Base-by-base conservation (phyloP, 2,113 vertebrate species). In the Pyxicephalus adspersus region DNA sequence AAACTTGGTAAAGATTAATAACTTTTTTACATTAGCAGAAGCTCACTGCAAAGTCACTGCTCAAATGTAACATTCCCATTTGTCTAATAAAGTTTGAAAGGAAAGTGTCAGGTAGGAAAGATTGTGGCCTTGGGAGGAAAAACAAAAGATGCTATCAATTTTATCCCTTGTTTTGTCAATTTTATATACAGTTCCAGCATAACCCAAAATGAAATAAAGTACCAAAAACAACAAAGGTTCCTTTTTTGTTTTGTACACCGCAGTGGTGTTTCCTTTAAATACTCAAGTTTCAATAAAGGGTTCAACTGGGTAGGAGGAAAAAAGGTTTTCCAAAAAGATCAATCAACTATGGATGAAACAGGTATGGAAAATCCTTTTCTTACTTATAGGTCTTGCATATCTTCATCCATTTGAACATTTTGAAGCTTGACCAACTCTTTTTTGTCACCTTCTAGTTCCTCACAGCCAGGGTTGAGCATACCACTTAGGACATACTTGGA, bases 361-460 rank as follows among this genome's bases (percentile, higher is more conserved):
- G 18, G n/a, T 13, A 22, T 7, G 17, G 16, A 26, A 9, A 31
- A n/a, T 2, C 3, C 25, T 4, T 74, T 51, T 72, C 54, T 64
- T 20, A 9, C 61, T 93, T 94, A 97, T 86, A 98, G 94, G 87
- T 97, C 95, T 89, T 95, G 93, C 92, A 97, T 96, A 89, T 98
- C 97, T 92, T 98, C 96, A 81, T 97, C 96, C 95, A 99, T 93
- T 85, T 97, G 95, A 86, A 99, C 98, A 85, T 96, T 99, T 84
- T 99, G 97, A 91, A 99, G 94, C 93, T 99, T 99, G 91, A 96
- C 96, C 86, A 99, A 93, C 88, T 98, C 96, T 86, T 98, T 99
- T 87, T 96, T 98, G 85, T 96, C 96, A 4, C 91, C 93, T 86
- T 96, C 98, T 89, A 98, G 92, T 83, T 99, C 96, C 85, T 95